Conservation (phyloP, 1,140 invertebrate genomes). For the Zaprionus camerounensis region DNA sequence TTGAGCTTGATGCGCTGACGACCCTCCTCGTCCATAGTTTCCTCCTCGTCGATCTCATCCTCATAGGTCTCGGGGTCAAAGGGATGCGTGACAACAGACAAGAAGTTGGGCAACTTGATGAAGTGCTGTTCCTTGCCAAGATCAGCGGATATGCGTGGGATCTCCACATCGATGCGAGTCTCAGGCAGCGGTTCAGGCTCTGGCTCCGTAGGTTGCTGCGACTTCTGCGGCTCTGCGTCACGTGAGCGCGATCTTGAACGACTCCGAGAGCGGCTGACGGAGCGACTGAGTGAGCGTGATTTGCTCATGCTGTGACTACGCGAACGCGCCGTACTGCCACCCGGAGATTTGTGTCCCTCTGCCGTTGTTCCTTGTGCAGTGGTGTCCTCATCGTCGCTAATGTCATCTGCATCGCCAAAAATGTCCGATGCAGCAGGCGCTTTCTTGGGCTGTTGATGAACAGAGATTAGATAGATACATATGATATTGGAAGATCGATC, state of each 20-base stretch:
- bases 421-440: conserved; percentile 89
- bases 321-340: conserved; percentile 40
- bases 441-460: conserved; percentile 48
- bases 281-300: conserved; percentile 61
- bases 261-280: conserved; percentile 60
- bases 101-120: conserved; percentile 96
- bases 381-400: conserved; percentile 90
- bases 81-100: conserved; percentile 96
- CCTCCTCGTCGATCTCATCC: conserved; percentile 99
- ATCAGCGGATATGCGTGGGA: conserved; percentile 96
- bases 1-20: conserved; percentile 95
- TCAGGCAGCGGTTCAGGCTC: conserved; percentile 93
- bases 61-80: conserved; percentile 98
- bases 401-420: conserved; percentile 97
- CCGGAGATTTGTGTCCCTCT: conserved; percentile 50
- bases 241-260: conserved; percentile 60
- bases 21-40: conserved; percentile 98
- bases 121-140: conserved; percentile 96
- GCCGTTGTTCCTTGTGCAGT: conserved; percentile 56
- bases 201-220: conserved; percentile 85
- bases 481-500: not conserved
- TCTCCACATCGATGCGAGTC: conserved; percentile 97
- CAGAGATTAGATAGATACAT: conserved; percentile 3
- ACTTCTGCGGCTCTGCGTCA: conserved; percentile 56
- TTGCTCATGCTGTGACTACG: conserved; percentile 56